Evolutionary conservation across 2,888 invertebrate genomes (phyloP).

Genomic region (Lepidonotus clava): DNA sequence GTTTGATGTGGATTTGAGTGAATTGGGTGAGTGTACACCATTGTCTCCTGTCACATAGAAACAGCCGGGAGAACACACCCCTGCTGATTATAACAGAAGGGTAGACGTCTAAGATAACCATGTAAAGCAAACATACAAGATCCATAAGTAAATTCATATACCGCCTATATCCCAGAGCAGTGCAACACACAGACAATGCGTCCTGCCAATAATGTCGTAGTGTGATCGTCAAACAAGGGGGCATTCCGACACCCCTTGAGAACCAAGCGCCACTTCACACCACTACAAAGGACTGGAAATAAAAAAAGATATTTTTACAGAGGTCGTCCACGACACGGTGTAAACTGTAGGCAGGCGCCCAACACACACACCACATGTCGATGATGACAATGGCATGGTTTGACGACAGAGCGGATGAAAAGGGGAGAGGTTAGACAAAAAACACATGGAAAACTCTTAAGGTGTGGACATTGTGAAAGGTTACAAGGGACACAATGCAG

Average conservation of each 20-base stretch:
- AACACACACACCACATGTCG: neutral
- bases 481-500: neutral
- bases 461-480: neutral
- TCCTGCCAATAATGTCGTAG: neutral
- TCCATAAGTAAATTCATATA: neutral
- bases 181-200: neutral
- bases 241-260: neutral
- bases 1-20: neutral
- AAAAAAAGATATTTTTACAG: neutral
- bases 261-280: neutral
- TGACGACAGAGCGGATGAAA: neutral
- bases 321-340: neutral
- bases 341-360: too few relatives aligned
- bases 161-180: neutral
- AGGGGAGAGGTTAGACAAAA: too few relatives aligned
- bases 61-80: neutral
- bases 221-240: neutral
- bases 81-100: neutral
- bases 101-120: neutral
- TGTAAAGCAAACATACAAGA: neutral
- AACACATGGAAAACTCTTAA: neutral
- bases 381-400: neutral
- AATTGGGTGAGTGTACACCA: neutral
- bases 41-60: constrained; percentile 5
- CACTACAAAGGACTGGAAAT: neutral